Evolutionary conservation across 2,113 vertebrate species (phyloP).

Genomic region (Osmerus mordax): DNA sequence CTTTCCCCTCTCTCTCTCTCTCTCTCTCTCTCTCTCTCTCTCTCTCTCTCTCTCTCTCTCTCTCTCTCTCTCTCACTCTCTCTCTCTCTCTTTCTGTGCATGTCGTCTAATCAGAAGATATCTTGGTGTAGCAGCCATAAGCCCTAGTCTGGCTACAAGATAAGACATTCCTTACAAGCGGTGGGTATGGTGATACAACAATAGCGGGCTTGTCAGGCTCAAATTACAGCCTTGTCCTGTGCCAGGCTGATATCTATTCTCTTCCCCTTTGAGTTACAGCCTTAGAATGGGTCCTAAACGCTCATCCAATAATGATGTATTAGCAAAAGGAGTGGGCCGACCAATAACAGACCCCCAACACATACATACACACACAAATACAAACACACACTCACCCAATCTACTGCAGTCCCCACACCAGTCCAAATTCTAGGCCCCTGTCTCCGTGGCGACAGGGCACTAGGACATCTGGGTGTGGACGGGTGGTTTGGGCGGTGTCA

Average conservation of each 20-base stretch:
- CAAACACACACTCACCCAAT: neutral
- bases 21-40: constrained; percentile 20
- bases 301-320: constrained; percentile 90
- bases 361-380: neutral
- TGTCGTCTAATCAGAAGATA: constrained; percentile 84
- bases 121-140: constrained; percentile 79
- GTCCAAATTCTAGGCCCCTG: constrained; percentile 57
- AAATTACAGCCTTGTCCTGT: constrained; percentile 76
- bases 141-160: constrained; percentile 81
- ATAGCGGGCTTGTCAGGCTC: constrained; percentile 69
- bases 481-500: constrained; percentile 45
- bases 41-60: constrained; percentile 57
- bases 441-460: constrained; percentile 74
- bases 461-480: constrained; percentile 82
- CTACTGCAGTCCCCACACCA: neutral
- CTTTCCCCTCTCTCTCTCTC: constrained; percentile 45
- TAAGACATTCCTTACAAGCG: constrained; percentile 80
- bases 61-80: neutral
- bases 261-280: constrained; percentile 73
- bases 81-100: constrained; percentile 27
- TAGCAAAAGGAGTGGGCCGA: constrained; percentile 74
- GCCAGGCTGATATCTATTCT: constrained; percentile 65
- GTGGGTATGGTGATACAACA: constrained; percentile 70
- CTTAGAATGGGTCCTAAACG: constrained; percentile 78
- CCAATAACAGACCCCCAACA: constrained; percentile 67